These are phyloP conservation scores for Euzophera pinguis DNA, from an alignment of 2,888 invertebrate genomes.

Conservation along the genomic window DNA sequence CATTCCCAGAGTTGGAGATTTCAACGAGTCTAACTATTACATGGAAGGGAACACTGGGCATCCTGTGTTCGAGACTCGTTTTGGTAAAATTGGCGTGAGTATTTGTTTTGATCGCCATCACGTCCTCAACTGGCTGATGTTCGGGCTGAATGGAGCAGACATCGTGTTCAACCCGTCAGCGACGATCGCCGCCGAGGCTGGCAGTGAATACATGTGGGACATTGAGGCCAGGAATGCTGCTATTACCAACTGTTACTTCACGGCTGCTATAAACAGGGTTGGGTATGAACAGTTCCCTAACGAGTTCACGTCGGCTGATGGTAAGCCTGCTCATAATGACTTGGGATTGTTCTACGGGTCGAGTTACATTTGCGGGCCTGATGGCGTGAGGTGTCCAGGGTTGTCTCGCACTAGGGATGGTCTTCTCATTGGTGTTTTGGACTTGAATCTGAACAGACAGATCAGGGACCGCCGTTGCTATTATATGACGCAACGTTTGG, in stretches of 20 bases:
- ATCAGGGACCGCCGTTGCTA: conserved; percentile 96
- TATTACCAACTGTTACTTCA: conserved; percentile 97
- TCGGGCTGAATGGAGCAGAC: conserved; percentile 97
- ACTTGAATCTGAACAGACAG: conserved; percentile 97
- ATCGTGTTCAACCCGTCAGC: conserved; percentile 99
- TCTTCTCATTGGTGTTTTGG: conserved; percentile 93
- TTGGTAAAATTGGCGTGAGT: conserved; percentile 94
- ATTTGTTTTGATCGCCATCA: conserved; percentile 99
- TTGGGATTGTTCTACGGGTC: conserved; percentile 97
- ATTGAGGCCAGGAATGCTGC: conserved; percentile 98
- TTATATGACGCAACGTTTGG: conserved; percentile 96
- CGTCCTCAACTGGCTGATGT: conserved; percentile 99
- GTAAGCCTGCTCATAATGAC: conserved; percentile 91
- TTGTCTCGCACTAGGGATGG: conserved; percentile 91
- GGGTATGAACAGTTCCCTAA: conserved; percentile 91
- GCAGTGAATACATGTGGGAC: conserved; percentile 95
- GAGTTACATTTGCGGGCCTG: conserved; percentile 95
- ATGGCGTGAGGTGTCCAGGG: conserved; percentile 94
- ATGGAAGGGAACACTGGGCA: conserved; percentile 98
- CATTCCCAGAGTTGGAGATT: conserved; percentile 98
- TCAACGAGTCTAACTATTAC: conserved; percentile 99
- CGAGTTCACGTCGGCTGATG: conserved; percentile 77
- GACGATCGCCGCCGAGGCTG: conserved; percentile 86
- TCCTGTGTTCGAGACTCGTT: conserved; percentile 93
- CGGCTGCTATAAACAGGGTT: conserved; percentile 96